phyloP scores from a whole-genome alignment of 2,888 invertebrate genomes.

The Leucophenga montana region DNA sequence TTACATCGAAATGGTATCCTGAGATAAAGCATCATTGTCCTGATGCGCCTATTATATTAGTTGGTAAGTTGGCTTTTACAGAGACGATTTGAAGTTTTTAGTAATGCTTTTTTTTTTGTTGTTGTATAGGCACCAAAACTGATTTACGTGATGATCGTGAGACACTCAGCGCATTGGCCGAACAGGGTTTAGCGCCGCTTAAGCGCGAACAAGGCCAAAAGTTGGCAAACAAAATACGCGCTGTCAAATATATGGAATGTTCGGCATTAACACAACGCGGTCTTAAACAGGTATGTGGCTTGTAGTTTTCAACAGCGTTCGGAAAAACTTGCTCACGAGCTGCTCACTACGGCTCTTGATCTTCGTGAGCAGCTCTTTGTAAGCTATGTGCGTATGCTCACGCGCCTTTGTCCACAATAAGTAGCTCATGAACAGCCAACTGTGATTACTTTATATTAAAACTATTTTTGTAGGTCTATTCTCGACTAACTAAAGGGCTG shows the following conservation, averaged over 20 bases:
- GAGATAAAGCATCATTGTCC: conserved; percentile 99
- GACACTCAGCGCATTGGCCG: conserved; percentile 90
- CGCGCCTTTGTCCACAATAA: too few species aligned
- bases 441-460: too few species aligned
- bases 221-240: conserved; percentile 97
- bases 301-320: conserved; percentile 44
- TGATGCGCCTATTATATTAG: conserved; percentile 98
- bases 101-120: conserved; percentile 48
- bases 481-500: too few species aligned
- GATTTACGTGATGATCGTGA: conserved; percentile 98
- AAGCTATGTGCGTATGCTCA: too few species aligned
- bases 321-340: too few species aligned
- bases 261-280: conserved; percentile 99
- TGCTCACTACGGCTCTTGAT: too few species aligned
- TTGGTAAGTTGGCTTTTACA: conserved; percentile 80
- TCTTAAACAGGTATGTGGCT: conserved; percentile 84
- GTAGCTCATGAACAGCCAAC: too few species aligned
- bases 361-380: too few species aligned
- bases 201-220: conserved; percentile 99
- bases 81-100: neutral
- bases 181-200: conserved; percentile 95
- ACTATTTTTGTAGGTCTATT: too few species aligned
- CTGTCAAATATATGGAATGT: conserved; percentile 99
- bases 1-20: conserved; percentile 99
- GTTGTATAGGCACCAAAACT: conserved; percentile 97